These are phyloP conservation scores for Vandiemenella viatica DNA, from an alignment of 2,888 invertebrate genomes.

Conservation along the genomic window DNA sequence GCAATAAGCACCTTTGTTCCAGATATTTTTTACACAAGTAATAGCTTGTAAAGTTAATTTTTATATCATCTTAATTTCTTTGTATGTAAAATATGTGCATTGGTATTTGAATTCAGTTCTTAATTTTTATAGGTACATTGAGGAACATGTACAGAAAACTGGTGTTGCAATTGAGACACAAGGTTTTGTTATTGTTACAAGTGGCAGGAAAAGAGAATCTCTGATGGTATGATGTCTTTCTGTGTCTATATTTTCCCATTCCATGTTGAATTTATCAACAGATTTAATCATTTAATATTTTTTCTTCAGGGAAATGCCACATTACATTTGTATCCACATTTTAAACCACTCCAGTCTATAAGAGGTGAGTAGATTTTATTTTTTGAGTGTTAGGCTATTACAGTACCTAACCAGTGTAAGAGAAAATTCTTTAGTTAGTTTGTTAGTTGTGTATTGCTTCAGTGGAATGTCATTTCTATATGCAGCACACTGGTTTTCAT, in stretches of 20 bases:
- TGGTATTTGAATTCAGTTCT: too few relatives aligned
- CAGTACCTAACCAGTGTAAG: too few relatives aligned
- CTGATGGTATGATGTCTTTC: constrained; percentile 28
- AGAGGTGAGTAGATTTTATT: constrained; percentile 32
- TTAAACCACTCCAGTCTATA: constrained; percentile 34
- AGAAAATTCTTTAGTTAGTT: too few relatives aligned
- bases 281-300: neutral
- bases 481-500: too few relatives aligned
- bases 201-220: constrained; percentile 37
- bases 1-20: too few relatives aligned
- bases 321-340: constrained; percentile 37
- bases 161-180: constrained; percentile 45
- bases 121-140: constrained; percentile 33
- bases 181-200: constrained; percentile 38
- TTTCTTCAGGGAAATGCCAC: constrained; percentile 37
- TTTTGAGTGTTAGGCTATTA: too few relatives aligned
- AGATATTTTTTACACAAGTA: too few relatives aligned
- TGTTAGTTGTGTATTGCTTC: too few relatives aligned
- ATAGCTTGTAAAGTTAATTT: too few relatives aligned
- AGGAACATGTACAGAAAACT: constrained; percentile 39
- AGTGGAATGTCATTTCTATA: too few relatives aligned
- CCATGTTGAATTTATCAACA: neutral
- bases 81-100: too few relatives aligned
- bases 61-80: too few relatives aligned
- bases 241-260: neutral